These are phyloP conservation scores for Cerceris rybyensis DNA, from an alignment of 2,888 invertebrate genomes.

Conservation along the genomic window DNA sequence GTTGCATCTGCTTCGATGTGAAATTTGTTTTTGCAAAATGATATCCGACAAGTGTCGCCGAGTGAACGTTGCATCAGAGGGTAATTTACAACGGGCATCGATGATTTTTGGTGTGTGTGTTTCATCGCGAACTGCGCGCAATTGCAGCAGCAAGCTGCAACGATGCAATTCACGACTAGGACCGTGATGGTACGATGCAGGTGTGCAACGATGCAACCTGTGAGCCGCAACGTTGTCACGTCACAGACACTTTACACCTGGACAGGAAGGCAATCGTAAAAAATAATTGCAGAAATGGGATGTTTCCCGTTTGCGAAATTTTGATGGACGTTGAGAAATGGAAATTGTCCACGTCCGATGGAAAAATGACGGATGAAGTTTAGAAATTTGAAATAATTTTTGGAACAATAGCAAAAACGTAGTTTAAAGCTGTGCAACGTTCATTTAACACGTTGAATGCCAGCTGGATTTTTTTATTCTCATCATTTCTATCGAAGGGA, in stretches of 20 bases:
- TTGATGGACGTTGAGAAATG: too few species aligned
- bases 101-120: slow-evolving; percentile 37
- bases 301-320: too few species aligned
- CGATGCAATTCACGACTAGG: background rate
- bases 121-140: slow-evolving; percentile 37
- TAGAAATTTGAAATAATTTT: too few species aligned
- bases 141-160: slow-evolving; percentile 36
- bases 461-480: too few species aligned
- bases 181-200: slow-evolving; percentile 46
- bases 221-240: slow-evolving; percentile 54
- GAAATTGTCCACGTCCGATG: too few species aligned
- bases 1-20: background rate
- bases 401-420: too few species aligned
- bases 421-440: too few species aligned
- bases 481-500: too few species aligned
- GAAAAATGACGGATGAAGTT: too few species aligned
- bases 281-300: background rate
- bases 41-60: background rate
- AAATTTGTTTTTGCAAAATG: background rate
- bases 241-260: background rate
- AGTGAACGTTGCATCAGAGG: slow-evolving; percentile 8
- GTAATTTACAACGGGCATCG: slow-evolving; percentile 34
- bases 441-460: too few species aligned
- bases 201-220: slow-evolving; percentile 51
- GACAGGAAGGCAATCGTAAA: background rate